Base-by-base conservation (phyloP, 2,888 invertebrate genomes). In the Periphyllus acericola region DNA sequence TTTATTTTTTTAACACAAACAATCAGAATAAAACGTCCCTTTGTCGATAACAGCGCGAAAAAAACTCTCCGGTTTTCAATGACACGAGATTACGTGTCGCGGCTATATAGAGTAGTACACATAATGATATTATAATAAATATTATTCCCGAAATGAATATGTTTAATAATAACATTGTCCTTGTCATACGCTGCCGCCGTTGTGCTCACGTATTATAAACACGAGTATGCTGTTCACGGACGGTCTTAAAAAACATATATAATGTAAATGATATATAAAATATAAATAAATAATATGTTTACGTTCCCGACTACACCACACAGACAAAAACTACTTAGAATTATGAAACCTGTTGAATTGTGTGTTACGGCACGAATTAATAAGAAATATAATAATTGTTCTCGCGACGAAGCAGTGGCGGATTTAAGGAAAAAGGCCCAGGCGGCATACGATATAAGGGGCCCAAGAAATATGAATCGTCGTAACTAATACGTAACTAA, bases 191-290 rank as follows among this genome's bases (percentile, higher is more conserved):
- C 84, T 14, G 68, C 40, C 5, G 55, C 36, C 40, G 71, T 32
- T 17, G 78, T 52, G 46, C 82, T 82, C 81, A 82, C 78, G 78
- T 85, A 85, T 85, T 78, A 85, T 85, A 85, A 85, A 85, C 84
- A 85, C 75, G 14, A 75, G 34, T 85, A 78, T 34, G 55, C 32
- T 78, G 76, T 84, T 84, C 84, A 78, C 76, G 76, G 84, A 83
- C 83, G 36, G 83, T 75, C 29, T 75, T 60, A 55, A 55, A 75
- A 83, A 83, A 75, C 60, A 83, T 40, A 75, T 14, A 14, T n/a
- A 29, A 34, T 72, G n/a, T 19, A 72, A 11, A 40, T 46, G 40
- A 60, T 60, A 55, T 36, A 55, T 36, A 74, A 29, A 40, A 68
- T 8, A 83, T 72, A 83, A 25, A 83, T 75, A 75, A 75, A 75